These are phyloP conservation scores for Baronia brevicornis DNA, from an alignment of 2,888 invertebrate genomes.

Conservation along the genomic window DNA sequence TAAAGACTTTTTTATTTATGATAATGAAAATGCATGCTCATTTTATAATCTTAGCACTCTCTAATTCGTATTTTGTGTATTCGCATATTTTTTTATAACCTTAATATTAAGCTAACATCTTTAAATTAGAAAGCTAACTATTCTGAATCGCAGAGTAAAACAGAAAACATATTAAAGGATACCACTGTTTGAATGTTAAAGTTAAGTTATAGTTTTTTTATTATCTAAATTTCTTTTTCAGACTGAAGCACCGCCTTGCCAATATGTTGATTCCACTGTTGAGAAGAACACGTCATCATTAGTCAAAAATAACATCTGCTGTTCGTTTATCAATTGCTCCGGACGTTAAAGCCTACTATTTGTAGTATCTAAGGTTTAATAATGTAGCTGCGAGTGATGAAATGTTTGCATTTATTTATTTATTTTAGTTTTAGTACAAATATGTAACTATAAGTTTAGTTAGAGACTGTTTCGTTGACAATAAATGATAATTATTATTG, in stretches of 20 bases:
- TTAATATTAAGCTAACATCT: too few relatives aligned
- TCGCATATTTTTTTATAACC: too few relatives aligned
- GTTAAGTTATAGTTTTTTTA: slow-evolving; percentile 4
- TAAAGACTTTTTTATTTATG: too few relatives aligned
- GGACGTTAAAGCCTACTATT: not conserved
- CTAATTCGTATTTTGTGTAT: too few relatives aligned
- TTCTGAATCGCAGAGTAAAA: not conserved
- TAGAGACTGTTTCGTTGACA: slow-evolving; percentile 66
- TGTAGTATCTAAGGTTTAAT: slow-evolving; percentile 4
- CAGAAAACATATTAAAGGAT: not conserved
- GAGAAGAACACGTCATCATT: slow-evolving; percentile 55
- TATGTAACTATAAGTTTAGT: slow-evolving; percentile 31
- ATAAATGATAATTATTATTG: slow-evolving; percentile 69
- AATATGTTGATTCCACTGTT: slow-evolving; percentile 71
- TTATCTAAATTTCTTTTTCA: slow-evolving; percentile 39
- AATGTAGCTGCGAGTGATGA: slow-evolving; percentile 31
- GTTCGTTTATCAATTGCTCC: slow-evolving; percentile 8
- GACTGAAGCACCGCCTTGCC: slow-evolving; percentile 69
- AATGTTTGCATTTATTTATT: slow-evolving; percentile 58
- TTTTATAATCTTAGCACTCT: too few relatives aligned
- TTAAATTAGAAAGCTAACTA: too few relatives aligned
- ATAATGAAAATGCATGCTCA: too few relatives aligned
- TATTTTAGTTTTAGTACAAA: slow-evolving; percentile 29
- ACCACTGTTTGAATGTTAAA: too few relatives aligned
- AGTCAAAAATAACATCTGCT: slow-evolving; percentile 12